Base-by-base conservation (phyloP, 2,113 vertebrate species). In the Toxotes jaculatrix region DNA sequence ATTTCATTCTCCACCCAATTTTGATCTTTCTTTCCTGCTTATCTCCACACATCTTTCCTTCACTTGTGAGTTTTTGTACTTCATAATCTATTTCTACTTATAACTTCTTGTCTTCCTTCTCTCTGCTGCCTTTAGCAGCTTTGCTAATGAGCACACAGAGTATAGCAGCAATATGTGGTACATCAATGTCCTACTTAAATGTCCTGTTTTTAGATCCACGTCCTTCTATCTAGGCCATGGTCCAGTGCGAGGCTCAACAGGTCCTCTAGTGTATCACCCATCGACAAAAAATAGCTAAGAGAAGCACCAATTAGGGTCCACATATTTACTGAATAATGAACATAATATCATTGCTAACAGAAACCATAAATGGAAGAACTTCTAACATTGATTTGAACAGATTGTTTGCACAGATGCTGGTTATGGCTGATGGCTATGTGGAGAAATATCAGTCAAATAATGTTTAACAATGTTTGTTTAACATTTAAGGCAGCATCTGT, bases 141-240 rank as follows among this genome's bases (percentile, higher is more conserved):
- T 27, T 27, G 27, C 27, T 27, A 27, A 27, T 27, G 27, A 27
- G 27, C 27, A 27, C 27, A 27, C 27, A 27, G 27, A 27, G 27
- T 27, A 7, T 55, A 27, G 73, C 61, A 57, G 45, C 63, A 65
- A 34, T 69, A 60, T 63, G 80, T 53, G 73, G 65, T 19, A 68
- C 78, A 66, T 80, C 62, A 49, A 73, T 72, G 90, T 89, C 89
- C 91, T 90, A 91, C 77, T 89, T 91, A 80, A 78, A 51, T 70
- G 92, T 67, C 86, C 88, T 82, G 84, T 70, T 90, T 92, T 87
- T 72, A 85, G 72, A 86, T 87, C 79, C 82, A 65, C 74, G 80
- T 73, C 73, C 69, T 40, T 75, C 63, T 68, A 92, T 90, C 62
- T 90, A 83, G 89, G 91, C 76, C 88, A 83, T 55, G 68, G 88